Percentiles rank a stretch among this genome's conserved stretches.
Conservation (phyloP, 2,797 vertebrate genomes). For the Danio choprae region DNA sequence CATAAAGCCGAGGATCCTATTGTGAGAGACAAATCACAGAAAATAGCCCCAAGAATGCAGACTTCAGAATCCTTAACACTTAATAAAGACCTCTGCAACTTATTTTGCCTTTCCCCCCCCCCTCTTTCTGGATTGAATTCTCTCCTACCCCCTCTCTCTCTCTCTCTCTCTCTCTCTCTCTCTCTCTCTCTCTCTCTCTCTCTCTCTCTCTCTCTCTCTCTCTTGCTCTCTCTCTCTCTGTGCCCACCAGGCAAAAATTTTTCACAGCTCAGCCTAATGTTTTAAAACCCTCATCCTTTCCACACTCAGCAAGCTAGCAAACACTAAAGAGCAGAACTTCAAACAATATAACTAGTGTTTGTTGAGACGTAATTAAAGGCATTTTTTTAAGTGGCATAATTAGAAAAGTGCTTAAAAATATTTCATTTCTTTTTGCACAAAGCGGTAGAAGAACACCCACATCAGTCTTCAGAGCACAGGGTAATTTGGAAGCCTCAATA, state of each 20-base stretch:
- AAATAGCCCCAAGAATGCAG: constrained; percentile 35
- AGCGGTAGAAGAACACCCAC: constrained; percentile 25
- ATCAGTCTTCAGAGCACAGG: constrained; percentile 6
- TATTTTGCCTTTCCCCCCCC: constrained; percentile 5
- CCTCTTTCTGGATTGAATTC: background rate
- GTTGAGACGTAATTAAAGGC: constrained; percentile 17
- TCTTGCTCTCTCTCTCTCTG: constrained; percentile 29
- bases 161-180: constrained; percentile 28
- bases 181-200: constrained; percentile 24
- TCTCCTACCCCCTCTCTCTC: constrained; percentile 3
- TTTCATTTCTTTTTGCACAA: background rate
- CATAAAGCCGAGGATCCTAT: constrained; percentile 53
- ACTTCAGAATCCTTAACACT: constrained; percentile 60
- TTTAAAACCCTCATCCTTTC: constrained; percentile 27
- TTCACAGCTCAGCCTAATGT: constrained; percentile 40
- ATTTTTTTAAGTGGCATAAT: constrained; percentile 26
- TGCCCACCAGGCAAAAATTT: constrained; percentile 30
- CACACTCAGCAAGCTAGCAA: constrained; percentile 16
- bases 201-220: constrained; percentile 21
- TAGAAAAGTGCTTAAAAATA: constrained; percentile 36
- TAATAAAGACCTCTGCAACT: constrained; percentile 50
- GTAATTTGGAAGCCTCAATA: constrained; percentile 26
- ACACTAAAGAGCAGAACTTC: constrained; percentile 27
- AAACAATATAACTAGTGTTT: constrained; percentile 19
- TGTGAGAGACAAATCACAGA: constrained; percentile 56